Percentiles rank a stretch among this genome's conserved stretches.
These are phyloP conservation scores for Beroe forskalii DNA, from an alignment of 37 sponge, comb jelly and placozoan genomes.

Conservation along the genomic window DNA sequence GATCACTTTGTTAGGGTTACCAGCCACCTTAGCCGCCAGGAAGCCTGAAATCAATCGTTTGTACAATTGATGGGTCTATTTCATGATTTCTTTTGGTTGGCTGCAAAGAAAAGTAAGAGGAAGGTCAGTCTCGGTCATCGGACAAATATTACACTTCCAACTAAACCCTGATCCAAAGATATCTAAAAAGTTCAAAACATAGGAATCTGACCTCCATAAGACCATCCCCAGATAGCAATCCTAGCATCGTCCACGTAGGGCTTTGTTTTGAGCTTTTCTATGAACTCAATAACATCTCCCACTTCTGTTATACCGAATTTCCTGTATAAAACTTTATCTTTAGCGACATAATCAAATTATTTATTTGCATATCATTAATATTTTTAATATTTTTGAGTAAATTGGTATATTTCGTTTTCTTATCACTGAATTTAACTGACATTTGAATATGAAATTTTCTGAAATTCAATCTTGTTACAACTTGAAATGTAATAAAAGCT, in stretches of 20 bases:
- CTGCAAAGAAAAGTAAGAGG: neutral
- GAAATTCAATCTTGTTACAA: no score
- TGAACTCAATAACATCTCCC: slow-evolving; percentile 21
- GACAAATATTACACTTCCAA: no score
- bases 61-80: neutral
- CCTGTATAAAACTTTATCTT: neutral
- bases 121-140: no score
- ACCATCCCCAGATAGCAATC: slow-evolving; percentile 65
- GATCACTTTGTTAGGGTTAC: slow-evolving; percentile 2
- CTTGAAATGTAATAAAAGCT: no score
- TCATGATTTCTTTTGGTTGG: no score
- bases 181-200: no score
- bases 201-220: slow-evolving; percentile 34
- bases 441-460: no score
- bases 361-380: no score
- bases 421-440: no score
- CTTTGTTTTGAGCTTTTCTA: neutral
- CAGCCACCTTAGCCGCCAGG: slow-evolving; percentile 44
- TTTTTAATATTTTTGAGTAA: no score
- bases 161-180: neutral
- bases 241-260: slow-evolving; percentile 53
- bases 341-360: no score
- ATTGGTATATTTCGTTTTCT: no score
- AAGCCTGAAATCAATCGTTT: neutral
- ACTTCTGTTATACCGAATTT: slow-evolving; percentile 56